phyloP scores from a whole-genome alignment of 1,140 invertebrate genomes.

The Battus philenor region DNA sequence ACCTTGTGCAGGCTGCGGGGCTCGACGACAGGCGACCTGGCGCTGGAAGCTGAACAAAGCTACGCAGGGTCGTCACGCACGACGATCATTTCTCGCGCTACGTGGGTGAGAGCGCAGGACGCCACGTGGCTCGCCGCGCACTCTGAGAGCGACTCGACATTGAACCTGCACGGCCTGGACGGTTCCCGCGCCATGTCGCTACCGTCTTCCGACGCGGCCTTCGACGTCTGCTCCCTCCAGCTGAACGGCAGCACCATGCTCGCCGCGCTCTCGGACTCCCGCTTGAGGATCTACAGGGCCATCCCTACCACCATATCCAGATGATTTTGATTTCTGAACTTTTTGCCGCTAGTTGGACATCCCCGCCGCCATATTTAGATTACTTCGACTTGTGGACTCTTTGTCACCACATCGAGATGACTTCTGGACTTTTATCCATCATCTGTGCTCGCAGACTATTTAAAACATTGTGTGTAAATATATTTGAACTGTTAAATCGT shows the following conservation, averaged over 20 bases:
- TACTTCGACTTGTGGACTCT: no score
- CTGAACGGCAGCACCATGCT: slow-evolving; percentile 74
- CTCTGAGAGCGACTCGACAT: slow-evolving; percentile 78
- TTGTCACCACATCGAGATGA: no score
- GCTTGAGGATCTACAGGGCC: slow-evolving; percentile 79
- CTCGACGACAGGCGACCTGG: slow-evolving; percentile 61
- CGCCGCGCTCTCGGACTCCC: slow-evolving; percentile 80
- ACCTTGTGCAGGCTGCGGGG: slow-evolving; percentile 69
- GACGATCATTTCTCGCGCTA: slow-evolving; percentile 42
- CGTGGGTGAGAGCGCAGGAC: slow-evolving; percentile 41
- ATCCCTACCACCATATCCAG: slow-evolving; percentile 24
- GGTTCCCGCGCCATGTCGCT: slow-evolving; percentile 77
- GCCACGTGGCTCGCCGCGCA: slow-evolving; percentile 78
- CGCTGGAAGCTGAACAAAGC: slow-evolving; percentile 45
- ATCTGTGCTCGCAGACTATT: no score
- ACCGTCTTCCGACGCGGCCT: slow-evolving; percentile 77
- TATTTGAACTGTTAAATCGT: background rate
- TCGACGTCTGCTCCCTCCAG: slow-evolving; percentile 80
- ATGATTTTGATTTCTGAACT: no score
- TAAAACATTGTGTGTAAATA: background rate
- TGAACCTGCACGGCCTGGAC: slow-evolving; percentile 82
- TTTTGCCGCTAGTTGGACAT: no score
- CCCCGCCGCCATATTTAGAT: no score
- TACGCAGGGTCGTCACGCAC: slow-evolving; percentile 42
- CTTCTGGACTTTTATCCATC: no score